Conservation (phyloP, 2,888 invertebrate genomes). For the Mythimna vitellina region DNA sequence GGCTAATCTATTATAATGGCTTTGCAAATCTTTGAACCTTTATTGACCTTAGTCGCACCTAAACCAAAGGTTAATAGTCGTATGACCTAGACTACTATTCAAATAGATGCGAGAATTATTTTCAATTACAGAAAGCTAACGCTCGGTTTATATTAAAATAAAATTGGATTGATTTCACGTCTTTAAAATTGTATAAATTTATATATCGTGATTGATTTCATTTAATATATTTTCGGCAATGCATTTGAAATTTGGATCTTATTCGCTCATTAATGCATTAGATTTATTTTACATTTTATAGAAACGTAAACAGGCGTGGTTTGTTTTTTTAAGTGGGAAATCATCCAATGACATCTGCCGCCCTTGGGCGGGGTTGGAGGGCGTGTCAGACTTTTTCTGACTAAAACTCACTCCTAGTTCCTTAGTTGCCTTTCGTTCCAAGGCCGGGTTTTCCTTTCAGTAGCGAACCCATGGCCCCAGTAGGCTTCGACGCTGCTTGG, state of each 20-base stretch:
- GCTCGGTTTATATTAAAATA: conserved; percentile 7
- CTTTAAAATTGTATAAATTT: not conserved
- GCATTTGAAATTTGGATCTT: not conserved
- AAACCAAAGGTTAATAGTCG: conserved; percentile 26
- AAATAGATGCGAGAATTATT: conserved; percentile 1
- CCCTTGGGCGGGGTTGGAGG: too few relatives aligned
- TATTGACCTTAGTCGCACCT: conserved; percentile 23
- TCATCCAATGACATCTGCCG: too few relatives aligned
- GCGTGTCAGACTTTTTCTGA: too few relatives aligned
- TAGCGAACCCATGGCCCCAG: too few relatives aligned
- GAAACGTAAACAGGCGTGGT: not conserved
- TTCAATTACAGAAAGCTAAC: conserved; percentile 7
- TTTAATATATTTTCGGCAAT: not conserved
- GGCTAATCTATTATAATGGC: conserved; percentile 2
- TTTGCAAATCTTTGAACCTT: conserved; percentile 1
- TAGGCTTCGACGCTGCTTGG: too few relatives aligned
- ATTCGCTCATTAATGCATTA: not conserved
- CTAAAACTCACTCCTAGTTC: too few relatives aligned
- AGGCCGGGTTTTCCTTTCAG: too few relatives aligned
- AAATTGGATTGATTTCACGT: not conserved
- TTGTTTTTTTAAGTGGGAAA: too few relatives aligned
- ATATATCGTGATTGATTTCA: not conserved
- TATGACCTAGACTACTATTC: conserved; percentile 24
- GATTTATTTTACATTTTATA: not conserved
- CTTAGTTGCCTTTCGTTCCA: too few relatives aligned